Evolutionary conservation across 2,797 vertebrate genomes (phyloP).

Genomic region (Lagorchestes hirsutus): DNA sequence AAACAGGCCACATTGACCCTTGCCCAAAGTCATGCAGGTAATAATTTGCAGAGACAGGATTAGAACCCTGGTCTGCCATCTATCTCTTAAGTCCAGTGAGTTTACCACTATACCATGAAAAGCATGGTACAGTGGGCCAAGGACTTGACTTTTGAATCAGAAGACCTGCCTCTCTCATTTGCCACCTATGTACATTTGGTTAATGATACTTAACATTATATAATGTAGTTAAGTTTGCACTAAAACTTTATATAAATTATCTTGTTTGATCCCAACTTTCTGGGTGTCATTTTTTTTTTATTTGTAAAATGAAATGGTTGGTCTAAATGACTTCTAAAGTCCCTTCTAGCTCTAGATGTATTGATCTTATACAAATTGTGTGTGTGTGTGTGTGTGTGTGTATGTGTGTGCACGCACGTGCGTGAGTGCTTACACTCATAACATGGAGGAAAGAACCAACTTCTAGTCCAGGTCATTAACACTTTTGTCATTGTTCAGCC

Average conservation of each 20-base stretch:
- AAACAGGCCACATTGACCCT: not conserved
- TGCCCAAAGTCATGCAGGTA: not conserved
- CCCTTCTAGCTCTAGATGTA: not conserved
- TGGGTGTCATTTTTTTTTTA: not conserved
- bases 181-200: not conserved
- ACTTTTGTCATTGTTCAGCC: no score
- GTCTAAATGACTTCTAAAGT: not conserved
- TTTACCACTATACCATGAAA: not conserved
- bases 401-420: no score
- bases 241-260: not conserved
- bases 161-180: not conserved
- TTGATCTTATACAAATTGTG: not conserved
- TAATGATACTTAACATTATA: not conserved
- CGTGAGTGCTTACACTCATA: not conserved
- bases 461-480: not conserved
- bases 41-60: not conserved
- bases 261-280: not conserved
- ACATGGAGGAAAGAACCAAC: not conserved
- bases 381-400: not conserved
- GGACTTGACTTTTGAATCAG: not conserved
- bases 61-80: not conserved
- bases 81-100: not conserved
- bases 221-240: not conserved
- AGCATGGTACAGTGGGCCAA: not conserved
- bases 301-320: not conserved